A percentile compares a stretch with the other conserved stretches of the same genome.
Evolutionary conservation across 2,113 vertebrate species (phyloP).

Genomic region (Cettia cetti): DNA sequence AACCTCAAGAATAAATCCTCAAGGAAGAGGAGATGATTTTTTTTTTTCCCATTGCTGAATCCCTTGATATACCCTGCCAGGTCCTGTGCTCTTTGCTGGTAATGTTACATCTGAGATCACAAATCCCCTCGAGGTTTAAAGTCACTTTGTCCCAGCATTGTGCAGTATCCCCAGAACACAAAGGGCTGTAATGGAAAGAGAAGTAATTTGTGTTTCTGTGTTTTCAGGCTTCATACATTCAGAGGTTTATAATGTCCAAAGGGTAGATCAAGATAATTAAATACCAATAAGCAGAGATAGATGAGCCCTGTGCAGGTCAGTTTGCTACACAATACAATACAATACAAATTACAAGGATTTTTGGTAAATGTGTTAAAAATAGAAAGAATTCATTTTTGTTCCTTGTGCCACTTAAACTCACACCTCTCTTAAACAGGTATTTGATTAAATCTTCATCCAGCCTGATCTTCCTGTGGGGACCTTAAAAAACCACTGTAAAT

Average conservation of each 20-base stretch:
- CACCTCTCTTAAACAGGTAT: neutral
- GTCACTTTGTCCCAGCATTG: slow-evolving; percentile 3
- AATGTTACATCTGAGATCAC: neutral
- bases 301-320: neutral
- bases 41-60: neutral
- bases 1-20: slow-evolving; percentile 7
- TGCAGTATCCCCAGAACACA: neutral
- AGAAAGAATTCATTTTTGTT: neutral
- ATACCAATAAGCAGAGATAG: neutral
- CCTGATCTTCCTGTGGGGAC: neutral
- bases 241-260: neutral
- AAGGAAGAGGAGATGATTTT: neutral
- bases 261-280: slow-evolving; percentile 8
- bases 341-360: neutral
- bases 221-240: slow-evolving; percentile 12
- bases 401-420: neutral
- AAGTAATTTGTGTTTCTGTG: slow-evolving; percentile 1
- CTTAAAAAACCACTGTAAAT: neutral
- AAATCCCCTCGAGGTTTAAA: slow-evolving; percentile 18
- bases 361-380: neutral
- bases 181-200: neutral
- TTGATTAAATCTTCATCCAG: neutral
- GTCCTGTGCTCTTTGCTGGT: neutral
- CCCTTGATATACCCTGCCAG: neutral
- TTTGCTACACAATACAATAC: neutral